Base-by-base conservation (phyloP, 2,797 vertebrate genomes). In the Columba guinea region DNA sequence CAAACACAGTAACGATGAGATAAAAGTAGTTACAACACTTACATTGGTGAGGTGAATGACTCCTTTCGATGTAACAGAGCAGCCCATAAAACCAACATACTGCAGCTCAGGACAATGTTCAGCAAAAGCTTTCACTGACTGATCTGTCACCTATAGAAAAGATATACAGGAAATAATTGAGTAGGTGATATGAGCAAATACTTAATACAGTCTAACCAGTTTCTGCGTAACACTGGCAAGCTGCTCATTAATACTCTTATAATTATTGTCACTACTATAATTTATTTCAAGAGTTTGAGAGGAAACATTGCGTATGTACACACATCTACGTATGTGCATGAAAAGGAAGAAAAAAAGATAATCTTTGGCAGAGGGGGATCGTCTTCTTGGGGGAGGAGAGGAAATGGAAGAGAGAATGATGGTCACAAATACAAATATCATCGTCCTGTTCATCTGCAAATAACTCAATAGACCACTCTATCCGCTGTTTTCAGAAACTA, bases 1-100 rank as follows among this genome's bases (percentile, higher is more conserved):
- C 19, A 77, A 34, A 69, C 39, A 74, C 7, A 23, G 3, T 12
- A 71, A 71, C 8, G 18, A 84, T 18, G 41, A 44, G 15, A 20
- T 67, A 49, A 46, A 76, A 89, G 34, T 7, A 64, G 35, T 64
- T 84, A 34, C 0, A 18, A 49, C 79, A 97, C 99, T 98, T 97
- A 99, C 99, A 89, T 98, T 98, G 27, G 99, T 99, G 35, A 99
- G 98, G 95, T 99, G 99, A 94, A 99, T 99, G 93, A 99, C 99
- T 92, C 99, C 99, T 97, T 99, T 99, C 11, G 99, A 99, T 76
- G 99, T 99, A 89, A 99, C 99, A 1, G 99, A 99, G 96, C 99
- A 99, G 83, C 99, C 99, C 99, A 99, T 99, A 97, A 99, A 99
- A 82, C 99, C 99, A 60, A 99, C 99, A 94, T 99, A 99, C 97